Conservation (phyloP, 2,113 vertebrate species). For the Trematocara unimaculatum region DNA sequence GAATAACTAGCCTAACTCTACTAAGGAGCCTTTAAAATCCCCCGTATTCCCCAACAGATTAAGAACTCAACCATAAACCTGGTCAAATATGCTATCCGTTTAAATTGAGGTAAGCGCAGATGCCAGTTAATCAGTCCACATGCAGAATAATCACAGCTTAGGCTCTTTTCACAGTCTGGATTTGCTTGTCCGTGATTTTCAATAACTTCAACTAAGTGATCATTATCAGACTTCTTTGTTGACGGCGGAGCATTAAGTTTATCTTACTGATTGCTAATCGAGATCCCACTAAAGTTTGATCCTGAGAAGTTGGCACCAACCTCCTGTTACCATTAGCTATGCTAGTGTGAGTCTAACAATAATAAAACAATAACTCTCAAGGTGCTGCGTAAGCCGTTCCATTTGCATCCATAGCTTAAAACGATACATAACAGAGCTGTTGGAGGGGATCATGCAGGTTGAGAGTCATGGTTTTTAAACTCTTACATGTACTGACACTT, state of each 20-base stretch:
- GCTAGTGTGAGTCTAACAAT: not conserved
- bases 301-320: constrained; percentile 41
- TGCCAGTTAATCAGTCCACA: constrained; percentile 12
- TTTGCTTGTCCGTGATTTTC: constrained; percentile 19
- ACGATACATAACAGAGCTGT: not conserved
- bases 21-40: not conserved
- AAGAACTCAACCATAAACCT: constrained; percentile 11
- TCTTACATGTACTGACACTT: not conserved
- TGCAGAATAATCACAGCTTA: constrained; percentile 41
- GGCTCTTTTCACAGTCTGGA: constrained; percentile 19
- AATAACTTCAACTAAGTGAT: not conserved
- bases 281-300: not conserved
- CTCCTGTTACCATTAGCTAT: constrained; percentile 9
- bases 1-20: constrained; percentile 14
- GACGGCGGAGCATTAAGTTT: not conserved
- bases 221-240: not conserved
- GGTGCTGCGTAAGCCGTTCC: constrained; percentile 12
- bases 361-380: constrained; percentile 3
- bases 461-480: constrained; percentile 1
- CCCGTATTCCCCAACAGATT: not conserved
- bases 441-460: constrained; percentile 31
- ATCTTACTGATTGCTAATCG: not conserved
- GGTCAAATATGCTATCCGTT: not conserved
- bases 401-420: constrained; percentile 4
- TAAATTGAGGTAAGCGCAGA: constrained; percentile 41